Evolutionary conservation across 2,797 vertebrate species (phyloP).

Genomic region (Bradypodion pumilum): DNA sequence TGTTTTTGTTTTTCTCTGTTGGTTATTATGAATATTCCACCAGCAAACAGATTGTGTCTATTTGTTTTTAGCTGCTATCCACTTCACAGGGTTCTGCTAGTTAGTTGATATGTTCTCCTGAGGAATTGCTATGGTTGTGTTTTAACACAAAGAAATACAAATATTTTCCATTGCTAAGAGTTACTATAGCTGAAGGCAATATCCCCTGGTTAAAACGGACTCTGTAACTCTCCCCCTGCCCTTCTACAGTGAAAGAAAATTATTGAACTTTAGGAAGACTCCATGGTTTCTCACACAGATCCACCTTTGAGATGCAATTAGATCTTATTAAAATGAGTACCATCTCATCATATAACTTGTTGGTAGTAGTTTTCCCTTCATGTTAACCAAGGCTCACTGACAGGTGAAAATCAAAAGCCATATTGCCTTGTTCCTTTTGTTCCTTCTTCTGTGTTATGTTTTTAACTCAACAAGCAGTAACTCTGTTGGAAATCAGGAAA

Average conservation of each 20-base stretch:
- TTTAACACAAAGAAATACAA: neutral
- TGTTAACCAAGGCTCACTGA: neutral
- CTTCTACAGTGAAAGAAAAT: neutral
- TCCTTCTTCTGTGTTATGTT: neutral
- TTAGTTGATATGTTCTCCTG: neutral
- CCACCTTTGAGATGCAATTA: conserved; percentile 15
- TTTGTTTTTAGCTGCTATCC: neutral
- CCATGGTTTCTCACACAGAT: neutral
- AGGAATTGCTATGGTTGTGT: neutral
- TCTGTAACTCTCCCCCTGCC: neutral
- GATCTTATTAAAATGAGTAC: neutral
- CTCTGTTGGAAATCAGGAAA: conserved; percentile 17
- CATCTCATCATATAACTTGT: neutral
- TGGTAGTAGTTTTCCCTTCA: neutral
- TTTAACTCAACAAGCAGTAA: neutral
- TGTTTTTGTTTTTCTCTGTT: neutral
- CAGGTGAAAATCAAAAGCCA: conserved; percentile 15
- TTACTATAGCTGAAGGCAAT: neutral
- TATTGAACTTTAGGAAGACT: neutral
- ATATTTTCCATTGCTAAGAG: neutral
- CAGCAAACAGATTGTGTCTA: neutral
- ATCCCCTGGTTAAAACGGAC: neutral
- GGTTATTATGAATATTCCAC: neutral
- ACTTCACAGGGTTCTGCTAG: neutral
- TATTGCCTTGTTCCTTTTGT: neutral